phyloP scores from a whole-genome alignment of 2,113 vertebrate genomes.

The Pituophis catenifer region DNA sequence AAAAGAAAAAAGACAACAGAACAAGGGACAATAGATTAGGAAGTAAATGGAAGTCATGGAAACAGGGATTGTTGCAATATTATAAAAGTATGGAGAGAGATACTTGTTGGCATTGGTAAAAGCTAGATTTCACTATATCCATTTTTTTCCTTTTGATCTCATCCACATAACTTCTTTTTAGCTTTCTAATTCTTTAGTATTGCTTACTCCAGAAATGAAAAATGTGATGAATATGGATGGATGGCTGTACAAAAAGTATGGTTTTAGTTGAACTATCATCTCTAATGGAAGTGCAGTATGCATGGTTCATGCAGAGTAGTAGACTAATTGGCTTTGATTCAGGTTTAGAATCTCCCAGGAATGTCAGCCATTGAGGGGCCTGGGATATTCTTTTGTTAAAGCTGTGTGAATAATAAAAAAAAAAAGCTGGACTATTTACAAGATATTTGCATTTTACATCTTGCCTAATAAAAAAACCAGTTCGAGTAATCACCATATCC shows the following conservation, averaged over 20 bases:
- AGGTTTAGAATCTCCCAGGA: not conserved
- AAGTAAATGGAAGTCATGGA: not conserved
- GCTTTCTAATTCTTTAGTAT: not conserved
- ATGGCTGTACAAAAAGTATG: not conserved
- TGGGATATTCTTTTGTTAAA: not conserved
- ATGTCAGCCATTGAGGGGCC: not conserved
- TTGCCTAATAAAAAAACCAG: constrained; percentile 7
- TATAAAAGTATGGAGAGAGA: not conserved
- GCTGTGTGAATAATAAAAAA: not conserved
- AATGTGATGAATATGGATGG: not conserved
- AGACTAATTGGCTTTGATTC: constrained; percentile 8
- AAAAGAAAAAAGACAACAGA: not conserved
- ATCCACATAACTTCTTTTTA: not conserved
- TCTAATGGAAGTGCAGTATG: not conserved
- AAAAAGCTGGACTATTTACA: not conserved
- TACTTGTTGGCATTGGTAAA: not conserved
- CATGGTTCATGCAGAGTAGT: not conserved
- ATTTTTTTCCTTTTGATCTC: not conserved
- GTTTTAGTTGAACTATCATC: not conserved
- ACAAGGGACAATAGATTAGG: not conserved
- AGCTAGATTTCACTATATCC: not conserved
- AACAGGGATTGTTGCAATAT: not conserved
- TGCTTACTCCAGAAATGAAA: not conserved
- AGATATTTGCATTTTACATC: not conserved
- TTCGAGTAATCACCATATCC: not conserved